These are phyloP conservation scores for Smutsia temminckii DNA, from an alignment of 2,797 vertebrate genomes.

Conservation along the genomic window DNA sequence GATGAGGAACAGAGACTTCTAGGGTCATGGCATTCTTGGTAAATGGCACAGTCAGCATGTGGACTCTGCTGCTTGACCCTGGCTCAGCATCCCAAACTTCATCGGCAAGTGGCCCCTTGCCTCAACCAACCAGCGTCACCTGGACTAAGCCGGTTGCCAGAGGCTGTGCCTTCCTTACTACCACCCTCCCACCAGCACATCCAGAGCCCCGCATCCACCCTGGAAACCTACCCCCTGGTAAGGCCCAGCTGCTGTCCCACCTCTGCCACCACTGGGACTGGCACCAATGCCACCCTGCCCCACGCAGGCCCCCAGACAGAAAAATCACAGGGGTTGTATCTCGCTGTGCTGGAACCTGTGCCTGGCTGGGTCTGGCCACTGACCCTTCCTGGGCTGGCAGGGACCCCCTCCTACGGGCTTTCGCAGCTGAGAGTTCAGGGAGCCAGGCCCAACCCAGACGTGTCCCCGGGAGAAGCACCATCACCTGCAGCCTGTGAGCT, in stretches of 20 bases:
- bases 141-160: neutral
- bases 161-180: neutral
- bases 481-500: neutral
- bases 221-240: neutral
- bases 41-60: neutral
- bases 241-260: neutral
- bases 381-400: neutral
- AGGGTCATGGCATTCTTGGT: neutral
- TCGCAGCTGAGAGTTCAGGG: neutral
- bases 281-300: neutral
- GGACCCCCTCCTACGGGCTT: neutral
- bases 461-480: neutral
- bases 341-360: neutral
- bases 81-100: rapidly evolving
- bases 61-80: neutral
- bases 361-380: neutral
- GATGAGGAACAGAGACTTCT: neutral
- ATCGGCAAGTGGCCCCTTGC: neutral
- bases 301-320: neutral
- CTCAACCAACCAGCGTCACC: neutral
- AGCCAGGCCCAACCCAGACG: neutral
- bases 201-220: neutral
- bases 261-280: neutral
- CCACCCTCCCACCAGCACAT: rapidly evolving
- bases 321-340: neutral